Conservation (phyloP, 92 coral and sea anemone genomes). For the Actinostola sp. region DNA sequence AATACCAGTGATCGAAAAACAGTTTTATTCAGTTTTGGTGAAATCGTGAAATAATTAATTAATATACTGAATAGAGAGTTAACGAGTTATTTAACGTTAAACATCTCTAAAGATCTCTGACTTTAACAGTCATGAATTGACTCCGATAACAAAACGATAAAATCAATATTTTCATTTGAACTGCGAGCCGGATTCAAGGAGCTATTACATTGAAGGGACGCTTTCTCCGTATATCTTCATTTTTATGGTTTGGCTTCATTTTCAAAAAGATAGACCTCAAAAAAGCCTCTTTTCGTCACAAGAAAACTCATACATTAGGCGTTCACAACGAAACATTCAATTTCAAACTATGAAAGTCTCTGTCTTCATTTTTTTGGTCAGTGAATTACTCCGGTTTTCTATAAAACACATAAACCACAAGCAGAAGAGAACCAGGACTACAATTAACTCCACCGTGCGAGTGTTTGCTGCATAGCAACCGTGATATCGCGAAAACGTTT, state of each 20-base stretch:
- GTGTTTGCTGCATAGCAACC: slow-evolving; percentile 4
- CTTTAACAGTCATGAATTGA: background rate
- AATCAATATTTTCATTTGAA: background rate
- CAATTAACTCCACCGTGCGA: background rate
- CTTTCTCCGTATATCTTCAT: too few relatives aligned
- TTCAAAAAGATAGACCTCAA: too few relatives aligned
- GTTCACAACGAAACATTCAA: too few relatives aligned
- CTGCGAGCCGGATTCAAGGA: background rate
- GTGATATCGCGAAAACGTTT: background rate
- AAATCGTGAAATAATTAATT: too few relatives aligned
- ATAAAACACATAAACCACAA: background rate
- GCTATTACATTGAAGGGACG: too few relatives aligned
- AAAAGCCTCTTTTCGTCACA: too few relatives aligned
- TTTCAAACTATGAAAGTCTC: too few relatives aligned
- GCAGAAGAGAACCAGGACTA: background rate
- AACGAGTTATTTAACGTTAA: background rate
- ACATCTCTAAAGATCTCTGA: background rate
- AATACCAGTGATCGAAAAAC: too few relatives aligned
- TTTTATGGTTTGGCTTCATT: too few relatives aligned
- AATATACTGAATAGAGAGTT: background rate
- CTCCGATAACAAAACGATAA: background rate
- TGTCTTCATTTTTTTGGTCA: too few relatives aligned
- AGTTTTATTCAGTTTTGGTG: too few relatives aligned
- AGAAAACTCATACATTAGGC: too few relatives aligned
- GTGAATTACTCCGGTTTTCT: background rate